Conservation (phyloP, 2,888 invertebrate genomes). For the Mellilla xanthometata region DNA sequence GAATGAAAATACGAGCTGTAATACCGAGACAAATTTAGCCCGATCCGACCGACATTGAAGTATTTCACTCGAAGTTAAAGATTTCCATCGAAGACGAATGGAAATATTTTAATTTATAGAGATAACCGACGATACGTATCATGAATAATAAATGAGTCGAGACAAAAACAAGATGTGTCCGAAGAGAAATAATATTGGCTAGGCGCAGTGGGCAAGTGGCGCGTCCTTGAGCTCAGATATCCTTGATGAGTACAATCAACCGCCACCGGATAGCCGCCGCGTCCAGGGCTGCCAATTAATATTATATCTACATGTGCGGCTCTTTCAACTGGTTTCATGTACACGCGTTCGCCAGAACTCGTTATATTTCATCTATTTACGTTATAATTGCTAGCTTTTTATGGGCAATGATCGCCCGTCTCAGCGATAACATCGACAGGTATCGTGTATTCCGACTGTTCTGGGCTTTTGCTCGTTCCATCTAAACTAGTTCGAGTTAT, state of each 20-base stretch:
- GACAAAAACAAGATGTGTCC: slow-evolving; percentile 79
- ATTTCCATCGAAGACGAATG: slow-evolving; percentile 51
- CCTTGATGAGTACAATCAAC: slow-evolving; percentile 83
- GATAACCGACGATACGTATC: slow-evolving; percentile 75
- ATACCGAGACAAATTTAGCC: slow-evolving; percentile 10
- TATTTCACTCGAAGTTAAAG: slow-evolving; percentile 45
- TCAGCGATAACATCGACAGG: slow-evolving; percentile 16
- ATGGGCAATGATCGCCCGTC: slow-evolving; percentile 25
- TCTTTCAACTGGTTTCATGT: slow-evolving; percentile 45
- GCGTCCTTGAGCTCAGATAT: slow-evolving; percentile 80
- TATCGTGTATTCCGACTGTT: background rate
- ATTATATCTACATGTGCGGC: slow-evolving; percentile 52
- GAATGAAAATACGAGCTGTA: slow-evolving; percentile 9
- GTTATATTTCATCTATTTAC: slow-evolving; percentile 39
- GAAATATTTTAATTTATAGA: slow-evolving; percentile 73
- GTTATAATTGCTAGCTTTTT: slow-evolving; percentile 28
- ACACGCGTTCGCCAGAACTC: slow-evolving; percentile 38
- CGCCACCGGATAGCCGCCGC: slow-evolving; percentile 72
- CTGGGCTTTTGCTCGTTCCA: background rate
- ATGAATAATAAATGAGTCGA: slow-evolving; percentile 78
- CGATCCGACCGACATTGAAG: slow-evolving; percentile 38
- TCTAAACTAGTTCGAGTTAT: slow-evolving; percentile 2
- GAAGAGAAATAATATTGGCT: slow-evolving; percentile 76
- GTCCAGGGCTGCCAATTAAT: slow-evolving; percentile 74
- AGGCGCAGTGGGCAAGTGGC: slow-evolving; percentile 66